Conservation (phyloP, 2,113 vertebrate genomes). For the Psammodynastes pulverulentus region DNA sequence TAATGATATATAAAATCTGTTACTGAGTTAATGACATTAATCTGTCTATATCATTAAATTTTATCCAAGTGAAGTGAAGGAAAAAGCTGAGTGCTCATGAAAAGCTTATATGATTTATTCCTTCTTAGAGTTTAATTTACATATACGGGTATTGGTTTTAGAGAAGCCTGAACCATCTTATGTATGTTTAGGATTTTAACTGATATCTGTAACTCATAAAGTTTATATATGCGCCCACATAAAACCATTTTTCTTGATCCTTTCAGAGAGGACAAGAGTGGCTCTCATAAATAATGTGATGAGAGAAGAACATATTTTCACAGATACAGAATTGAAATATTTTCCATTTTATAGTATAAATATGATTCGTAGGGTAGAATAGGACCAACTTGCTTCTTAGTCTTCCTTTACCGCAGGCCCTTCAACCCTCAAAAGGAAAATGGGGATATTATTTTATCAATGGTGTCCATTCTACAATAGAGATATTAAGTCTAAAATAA, state of each 20-base stretch:
- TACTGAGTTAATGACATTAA: conserved; percentile 33
- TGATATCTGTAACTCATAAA: conserved; percentile 17
- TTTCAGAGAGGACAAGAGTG: conserved; percentile 29
- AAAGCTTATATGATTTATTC: background rate
- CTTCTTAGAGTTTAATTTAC: conserved; percentile 1
- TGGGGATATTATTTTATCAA: background rate
- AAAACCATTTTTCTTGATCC: conserved; percentile 28
- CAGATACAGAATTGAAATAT: conserved; percentile 46
- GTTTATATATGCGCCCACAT: background rate
- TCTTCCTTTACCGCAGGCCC: background rate
- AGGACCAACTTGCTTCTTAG: conserved; percentile 19
- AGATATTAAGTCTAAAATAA: background rate
- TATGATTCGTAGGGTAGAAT: conserved; percentile 42
- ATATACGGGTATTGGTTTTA: fast-evolving
- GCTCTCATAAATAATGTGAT: conserved; percentile 49
- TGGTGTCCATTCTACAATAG: background rate
- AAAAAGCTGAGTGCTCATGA: conserved; percentile 21
- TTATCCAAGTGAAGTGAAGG: background rate
- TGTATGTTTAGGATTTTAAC: conserved; percentile 20
- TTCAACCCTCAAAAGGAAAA: background rate
- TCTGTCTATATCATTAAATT: conserved; percentile 3
- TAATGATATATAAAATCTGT: background rate
- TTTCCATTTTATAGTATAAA: conserved; percentile 41
- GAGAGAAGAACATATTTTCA: conserved; percentile 42
- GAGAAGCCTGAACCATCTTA: conserved; percentile 33